Conservation (phyloP, 2,113 vertebrate species). For the Neotragus moschatus region DNA sequence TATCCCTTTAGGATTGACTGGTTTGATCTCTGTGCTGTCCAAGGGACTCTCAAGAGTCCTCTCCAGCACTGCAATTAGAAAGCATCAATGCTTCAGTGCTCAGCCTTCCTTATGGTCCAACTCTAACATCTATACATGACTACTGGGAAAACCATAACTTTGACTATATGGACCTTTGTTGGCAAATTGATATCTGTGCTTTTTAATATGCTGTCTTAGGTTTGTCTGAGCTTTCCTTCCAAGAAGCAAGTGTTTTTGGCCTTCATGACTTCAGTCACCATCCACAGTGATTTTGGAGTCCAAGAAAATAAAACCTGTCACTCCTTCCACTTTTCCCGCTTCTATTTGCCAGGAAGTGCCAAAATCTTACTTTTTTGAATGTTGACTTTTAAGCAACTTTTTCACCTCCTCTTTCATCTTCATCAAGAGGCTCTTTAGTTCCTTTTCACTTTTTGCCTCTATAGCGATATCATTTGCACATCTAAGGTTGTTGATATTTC, state of each 20-base stretch:
- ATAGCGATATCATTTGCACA: fast-evolving
- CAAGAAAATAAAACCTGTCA: background rate
- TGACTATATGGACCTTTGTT: background rate
- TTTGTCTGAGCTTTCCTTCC: background rate
- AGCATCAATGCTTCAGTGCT: background rate
- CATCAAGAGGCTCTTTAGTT: background rate
- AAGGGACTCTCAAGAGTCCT: background rate
- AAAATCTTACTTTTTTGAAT: background rate
- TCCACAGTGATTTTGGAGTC: background rate
- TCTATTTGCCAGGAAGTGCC: background rate
- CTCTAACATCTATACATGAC: background rate
- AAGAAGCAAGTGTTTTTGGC: background rate
- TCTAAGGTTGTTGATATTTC: background rate
- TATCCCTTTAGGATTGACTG: background rate
- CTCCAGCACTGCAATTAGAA: background rate
- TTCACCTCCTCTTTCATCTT: background rate
- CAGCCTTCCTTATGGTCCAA: background rate
- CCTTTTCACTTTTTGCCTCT: background rate
- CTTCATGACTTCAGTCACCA: background rate
- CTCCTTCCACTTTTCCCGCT: background rate
- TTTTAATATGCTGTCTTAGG: background rate
- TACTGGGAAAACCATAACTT: background rate
- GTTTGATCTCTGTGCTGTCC: background rate
- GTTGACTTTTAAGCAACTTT: background rate
- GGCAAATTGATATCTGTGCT: background rate